Percentiles rank a stretch among this genome's conserved stretches.
Evolutionary conservation across 2,113 vertebrate species (phyloP).

Genomic region (Arenaria interpres): DNA sequence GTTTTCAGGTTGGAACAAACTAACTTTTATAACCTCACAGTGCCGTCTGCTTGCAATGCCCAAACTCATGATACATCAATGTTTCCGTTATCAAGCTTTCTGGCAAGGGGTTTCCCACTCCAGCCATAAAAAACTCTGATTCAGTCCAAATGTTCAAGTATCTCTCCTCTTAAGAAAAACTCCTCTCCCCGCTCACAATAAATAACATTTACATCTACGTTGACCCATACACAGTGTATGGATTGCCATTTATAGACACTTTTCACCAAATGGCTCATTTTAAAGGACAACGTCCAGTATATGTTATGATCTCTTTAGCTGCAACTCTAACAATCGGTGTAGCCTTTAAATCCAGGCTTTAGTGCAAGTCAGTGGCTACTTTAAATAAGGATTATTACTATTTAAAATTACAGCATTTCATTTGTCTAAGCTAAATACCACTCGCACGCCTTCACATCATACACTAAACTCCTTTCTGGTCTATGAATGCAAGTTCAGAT

Average conservation of each 20-base stretch:
- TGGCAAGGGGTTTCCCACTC: conserved; percentile 50
- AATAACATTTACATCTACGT: not conserved
- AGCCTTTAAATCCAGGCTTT: not conserved
- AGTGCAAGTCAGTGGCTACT: not conserved
- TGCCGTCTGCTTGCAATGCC: not conserved
- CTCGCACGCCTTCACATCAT: not conserved
- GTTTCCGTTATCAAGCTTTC: conserved; percentile 47
- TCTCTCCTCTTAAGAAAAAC: not conserved
- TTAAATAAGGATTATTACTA: not conserved
- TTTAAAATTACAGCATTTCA: not conserved
- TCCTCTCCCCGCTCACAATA: not conserved
- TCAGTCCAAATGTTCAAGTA: not conserved
- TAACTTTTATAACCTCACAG: conserved; percentile 13
- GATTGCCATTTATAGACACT: not conserved
- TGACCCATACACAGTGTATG: not conserved
- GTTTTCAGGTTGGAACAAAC: conserved; percentile 2
- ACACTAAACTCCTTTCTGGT: not conserved
- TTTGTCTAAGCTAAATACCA: not conserved
- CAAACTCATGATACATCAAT: conserved; percentile 39
- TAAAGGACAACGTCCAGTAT: not conserved
- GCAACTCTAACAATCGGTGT: not conserved
- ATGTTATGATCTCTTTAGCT: not conserved
- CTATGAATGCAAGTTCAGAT: conserved; percentile 22
- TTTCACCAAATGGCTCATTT: not conserved
- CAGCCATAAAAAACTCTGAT: not conserved